Evolutionary conservation across 2,888 invertebrate species (phyloP).

Genomic region (Vandiemenella viatica): DNA sequence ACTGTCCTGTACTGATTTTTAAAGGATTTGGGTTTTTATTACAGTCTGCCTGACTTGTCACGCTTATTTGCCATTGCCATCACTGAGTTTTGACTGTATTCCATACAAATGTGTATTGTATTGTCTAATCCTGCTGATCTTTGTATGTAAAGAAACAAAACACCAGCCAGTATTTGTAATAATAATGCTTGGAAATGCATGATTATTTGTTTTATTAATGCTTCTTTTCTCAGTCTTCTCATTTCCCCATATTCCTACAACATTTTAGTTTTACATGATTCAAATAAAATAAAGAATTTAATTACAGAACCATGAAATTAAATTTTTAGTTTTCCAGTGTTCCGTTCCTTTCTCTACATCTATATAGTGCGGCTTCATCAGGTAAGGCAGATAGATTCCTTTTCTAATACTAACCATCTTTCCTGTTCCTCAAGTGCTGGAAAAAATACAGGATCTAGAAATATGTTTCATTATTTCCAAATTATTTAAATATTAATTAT

Average conservation of each 20-base stretch:
- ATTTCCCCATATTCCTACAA: constrained; percentile 19
- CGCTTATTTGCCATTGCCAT: constrained; percentile 31
- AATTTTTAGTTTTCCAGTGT: constrained; percentile 11
- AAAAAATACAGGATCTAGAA: not conserved
- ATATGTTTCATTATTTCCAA: not conserved
- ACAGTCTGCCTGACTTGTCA: constrained; percentile 21
- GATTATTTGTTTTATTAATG: constrained; percentile 66
- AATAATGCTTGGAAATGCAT: constrained; percentile 78
- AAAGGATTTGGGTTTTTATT: constrained; percentile 18
- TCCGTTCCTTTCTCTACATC: constrained; percentile 11
- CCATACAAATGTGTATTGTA: constrained; percentile 31
- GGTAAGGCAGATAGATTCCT: constrained; percentile 13
- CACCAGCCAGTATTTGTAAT: constrained; percentile 62
- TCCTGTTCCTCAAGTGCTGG: not conserved
- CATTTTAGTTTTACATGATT: constrained; percentile 9
- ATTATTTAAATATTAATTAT: not conserved
- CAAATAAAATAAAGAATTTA: not conserved
- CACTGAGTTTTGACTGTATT: constrained; percentile 27
- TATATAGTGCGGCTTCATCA: constrained; percentile 11
- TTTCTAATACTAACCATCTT: constrained; percentile 9
- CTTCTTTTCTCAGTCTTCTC: constrained; percentile 29
- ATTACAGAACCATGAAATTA: constrained; percentile 4
- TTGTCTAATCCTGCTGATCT: constrained; percentile 34
- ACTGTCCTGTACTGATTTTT: constrained; percentile 17
- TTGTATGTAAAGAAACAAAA: constrained; percentile 34